Evolutionary conservation across 2,888 invertebrate species (phyloP).

Genomic region (Cheilosia impressa): DNA sequence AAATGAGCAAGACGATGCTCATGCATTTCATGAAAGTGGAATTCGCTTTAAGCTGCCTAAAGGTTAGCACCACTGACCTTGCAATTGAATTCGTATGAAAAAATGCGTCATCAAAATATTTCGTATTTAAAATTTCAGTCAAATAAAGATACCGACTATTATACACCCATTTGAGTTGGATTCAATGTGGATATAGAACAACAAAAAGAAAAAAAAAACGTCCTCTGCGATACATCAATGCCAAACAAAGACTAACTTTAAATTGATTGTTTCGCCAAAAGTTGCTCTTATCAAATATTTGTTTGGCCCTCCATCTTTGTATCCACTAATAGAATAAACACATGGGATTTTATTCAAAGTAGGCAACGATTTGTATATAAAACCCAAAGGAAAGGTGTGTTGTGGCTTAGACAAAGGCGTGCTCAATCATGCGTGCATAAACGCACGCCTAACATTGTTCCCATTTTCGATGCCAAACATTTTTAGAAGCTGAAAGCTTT

Average conservation of each 20-base stretch:
- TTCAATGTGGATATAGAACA: neutral
- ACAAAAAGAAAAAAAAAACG: neutral
- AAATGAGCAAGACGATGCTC: slow-evolving; percentile 14
- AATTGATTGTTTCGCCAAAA: slow-evolving; percentile 12
- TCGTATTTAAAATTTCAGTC: neutral
- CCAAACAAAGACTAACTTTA: neutral
- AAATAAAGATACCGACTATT: neutral
- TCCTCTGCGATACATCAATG: slow-evolving; percentile 1
- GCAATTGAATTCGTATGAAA: neutral
- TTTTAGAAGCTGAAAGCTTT: neutral
- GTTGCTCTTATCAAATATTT: slow-evolving; percentile 10
- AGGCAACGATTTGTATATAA: neutral
- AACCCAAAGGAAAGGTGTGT: slow-evolving; percentile 17
- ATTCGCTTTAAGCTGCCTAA: neutral
- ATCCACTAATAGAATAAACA: neutral
- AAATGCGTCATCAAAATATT: slow-evolving; percentile 8
- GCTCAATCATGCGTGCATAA: slow-evolving; percentile 26
- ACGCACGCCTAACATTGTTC: slow-evolving; percentile 28
- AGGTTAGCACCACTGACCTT: slow-evolving; percentile 3
- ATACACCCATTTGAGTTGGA: neutral
- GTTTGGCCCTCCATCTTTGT: slow-evolving; percentile 1
- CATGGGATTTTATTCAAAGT: slow-evolving; percentile 4
- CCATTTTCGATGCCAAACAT: neutral
- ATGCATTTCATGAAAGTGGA: neutral
- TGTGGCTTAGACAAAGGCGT: slow-evolving; percentile 8